Base-by-base conservation (phyloP, 2,797 vertebrate genomes). In the Lacerta bilineata region DNA sequence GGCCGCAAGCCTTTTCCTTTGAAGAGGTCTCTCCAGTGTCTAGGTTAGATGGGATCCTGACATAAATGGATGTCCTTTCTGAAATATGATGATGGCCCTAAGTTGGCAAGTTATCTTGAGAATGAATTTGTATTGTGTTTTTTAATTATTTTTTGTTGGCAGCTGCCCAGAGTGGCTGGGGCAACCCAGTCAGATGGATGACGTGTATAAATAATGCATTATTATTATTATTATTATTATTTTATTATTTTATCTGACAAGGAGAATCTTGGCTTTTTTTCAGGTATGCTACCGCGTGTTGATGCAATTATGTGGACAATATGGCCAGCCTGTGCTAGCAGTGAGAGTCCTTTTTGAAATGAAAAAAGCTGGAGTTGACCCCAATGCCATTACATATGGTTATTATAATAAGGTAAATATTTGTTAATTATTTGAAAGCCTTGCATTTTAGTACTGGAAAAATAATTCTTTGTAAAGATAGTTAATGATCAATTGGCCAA, bases 351-450 rank as follows among this genome's bases (percentile, higher is more conserved):
- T 99, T 82, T 99, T 99, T 87, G 99, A 99, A 94, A 99, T 99
- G 99, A 98, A 98, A 96, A 99, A 99, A 95, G 98, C 98, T 27
- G 99, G 99, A 43, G 96, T 99, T 74, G 98, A 99, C 92, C 99
- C 99, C 79, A 99, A 99, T 87, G 99, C 99, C 83, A 99, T 99
- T 94, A 99, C 99, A 36, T 99, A 99, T 0, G 99, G 99, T 55
- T 99, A 99, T 94, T 99, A 99, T 95, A 99, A 99, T 95, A 99
- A 98, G 97, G 99, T 99, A 91, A 91, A 79, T 13, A 36, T 20
- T 18, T 2, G 39, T 55, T 39, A 68, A 29, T 55, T 4, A 41
- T 55, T 25, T 81, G 88, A 17, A 81, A 72, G 27, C 41, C 13
- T 10, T 90, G 46, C 27, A 17, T 0, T 69, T 89, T 64, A 8